These are phyloP conservation scores for Tachina grossa DNA, from an alignment of 2,888 invertebrate species.

Conservation along the genomic window DNA sequence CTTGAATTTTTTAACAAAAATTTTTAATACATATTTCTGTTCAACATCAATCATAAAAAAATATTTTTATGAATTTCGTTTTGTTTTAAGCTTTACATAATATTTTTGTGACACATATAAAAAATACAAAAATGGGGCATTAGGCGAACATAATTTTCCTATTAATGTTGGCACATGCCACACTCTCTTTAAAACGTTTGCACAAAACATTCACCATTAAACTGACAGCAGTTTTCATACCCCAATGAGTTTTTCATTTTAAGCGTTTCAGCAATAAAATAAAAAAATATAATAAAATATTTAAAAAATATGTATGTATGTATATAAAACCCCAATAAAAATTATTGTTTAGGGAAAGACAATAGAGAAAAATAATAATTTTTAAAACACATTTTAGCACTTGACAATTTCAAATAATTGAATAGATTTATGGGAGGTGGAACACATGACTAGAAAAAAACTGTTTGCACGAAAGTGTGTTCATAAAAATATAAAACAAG, in stretches of 20 bases:
- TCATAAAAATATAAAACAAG: neutral
- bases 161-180: conserved; percentile 56
- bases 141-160: conserved; percentile 51
- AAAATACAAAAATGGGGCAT: conserved; percentile 16
- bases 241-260: conserved; percentile 38
- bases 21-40: conserved; percentile 4
- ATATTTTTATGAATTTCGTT: conserved; percentile 12
- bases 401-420: conserved; percentile 60
- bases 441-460: conserved; percentile 15
- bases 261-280: conserved; percentile 8
- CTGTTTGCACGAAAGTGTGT: neutral
- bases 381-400: conserved; percentile 63
- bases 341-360: conserved; percentile 57
- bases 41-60: conserved; percentile 37
- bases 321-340: conserved; percentile 43
- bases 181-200: conserved; percentile 13
- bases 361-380: conserved; percentile 35
- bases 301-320: neutral
- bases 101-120: neutral
- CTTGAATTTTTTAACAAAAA: conserved; percentile 30
- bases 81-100: neutral
- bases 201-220: conserved; percentile 40
- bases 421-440: conserved; percentile 60
- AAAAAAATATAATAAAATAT: neutral
- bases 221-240: conserved; percentile 54